phyloP scores from a whole-genome alignment of 1,140 invertebrate species.

The Adoxophyes honmai region DNA sequence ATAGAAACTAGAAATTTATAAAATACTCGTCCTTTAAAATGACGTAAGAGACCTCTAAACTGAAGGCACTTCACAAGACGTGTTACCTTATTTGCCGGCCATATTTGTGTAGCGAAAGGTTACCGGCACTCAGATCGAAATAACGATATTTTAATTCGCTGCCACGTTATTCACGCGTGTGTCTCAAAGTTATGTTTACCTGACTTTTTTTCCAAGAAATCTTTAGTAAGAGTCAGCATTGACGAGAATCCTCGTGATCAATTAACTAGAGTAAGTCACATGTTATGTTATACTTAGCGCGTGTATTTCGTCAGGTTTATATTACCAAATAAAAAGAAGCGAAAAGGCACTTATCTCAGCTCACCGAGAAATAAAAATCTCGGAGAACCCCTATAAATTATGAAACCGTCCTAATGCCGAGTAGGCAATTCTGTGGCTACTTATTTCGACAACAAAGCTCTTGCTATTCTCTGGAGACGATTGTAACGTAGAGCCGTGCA shows the following conservation, averaged over 20 bases:
- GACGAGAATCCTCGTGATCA: neutral
- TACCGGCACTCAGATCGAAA: neutral
- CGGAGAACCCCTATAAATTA: constrained; percentile 12
- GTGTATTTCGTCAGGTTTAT: constrained; percentile 1
- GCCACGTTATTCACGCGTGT: neutral
- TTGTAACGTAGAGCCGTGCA: neutral
- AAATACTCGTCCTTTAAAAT: neutral
- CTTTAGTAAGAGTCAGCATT: neutral
- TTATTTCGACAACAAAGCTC: constrained; percentile 9
- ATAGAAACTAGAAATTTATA: neutral
- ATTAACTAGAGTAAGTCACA: neutral
- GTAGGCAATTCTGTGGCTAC: constrained; percentile 5
- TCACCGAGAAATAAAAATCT: constrained; percentile 9
- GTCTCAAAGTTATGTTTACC: too few relatives aligned
- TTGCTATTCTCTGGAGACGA: neutral
- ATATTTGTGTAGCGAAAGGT: constrained; percentile 13
- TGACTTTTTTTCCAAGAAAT: neutral
- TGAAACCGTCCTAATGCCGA: constrained; percentile 8
- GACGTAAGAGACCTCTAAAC: constrained; percentile 1
- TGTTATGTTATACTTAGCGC: neutral
- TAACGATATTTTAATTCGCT: neutral
- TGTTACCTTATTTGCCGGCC: neutral
- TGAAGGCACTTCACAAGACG: neutral
- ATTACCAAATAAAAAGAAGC: constrained; percentile 12
- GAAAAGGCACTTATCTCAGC: constrained; percentile 12